These are phyloP conservation scores for Bubo scandiacus DNA, from an alignment of 2,113 vertebrate genomes.

Conservation along the genomic window DNA sequence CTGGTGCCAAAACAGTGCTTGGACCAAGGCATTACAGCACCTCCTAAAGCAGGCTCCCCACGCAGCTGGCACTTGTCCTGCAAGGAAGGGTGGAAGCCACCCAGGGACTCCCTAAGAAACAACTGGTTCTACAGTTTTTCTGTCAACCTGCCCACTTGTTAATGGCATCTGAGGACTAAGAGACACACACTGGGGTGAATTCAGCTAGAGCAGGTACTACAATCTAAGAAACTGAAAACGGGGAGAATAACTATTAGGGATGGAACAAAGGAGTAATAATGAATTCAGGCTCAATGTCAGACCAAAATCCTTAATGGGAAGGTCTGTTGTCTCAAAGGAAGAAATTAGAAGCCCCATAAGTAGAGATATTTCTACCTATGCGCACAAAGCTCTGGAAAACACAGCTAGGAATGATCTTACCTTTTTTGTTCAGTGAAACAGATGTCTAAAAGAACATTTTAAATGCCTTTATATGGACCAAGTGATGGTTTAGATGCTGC, in stretches of 20 bases:
- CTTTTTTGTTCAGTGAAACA: neutral
- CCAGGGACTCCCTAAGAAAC: neutral
- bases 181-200: neutral
- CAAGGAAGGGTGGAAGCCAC: neutral
- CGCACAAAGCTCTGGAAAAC: neutral
- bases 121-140: neutral
- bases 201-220: neutral
- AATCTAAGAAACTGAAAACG: neutral
- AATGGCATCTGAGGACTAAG: neutral
- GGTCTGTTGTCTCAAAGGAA: neutral
- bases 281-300: neutral
- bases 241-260: neutral
- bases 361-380: neutral
- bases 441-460: neutral
- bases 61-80: neutral
- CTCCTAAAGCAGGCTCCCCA: neutral
- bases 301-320: neutral
- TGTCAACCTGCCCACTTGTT: neutral
- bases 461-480: neutral
- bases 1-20: neutral
- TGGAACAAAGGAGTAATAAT: neutral
- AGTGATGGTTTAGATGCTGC: neutral
- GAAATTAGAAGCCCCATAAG: neutral
- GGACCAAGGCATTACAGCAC: neutral
- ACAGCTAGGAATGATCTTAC: neutral